Evolutionary conservation across 2,797 vertebrate genomes (phyloP).

Genomic region (Gallinago solitaria): DNA sequence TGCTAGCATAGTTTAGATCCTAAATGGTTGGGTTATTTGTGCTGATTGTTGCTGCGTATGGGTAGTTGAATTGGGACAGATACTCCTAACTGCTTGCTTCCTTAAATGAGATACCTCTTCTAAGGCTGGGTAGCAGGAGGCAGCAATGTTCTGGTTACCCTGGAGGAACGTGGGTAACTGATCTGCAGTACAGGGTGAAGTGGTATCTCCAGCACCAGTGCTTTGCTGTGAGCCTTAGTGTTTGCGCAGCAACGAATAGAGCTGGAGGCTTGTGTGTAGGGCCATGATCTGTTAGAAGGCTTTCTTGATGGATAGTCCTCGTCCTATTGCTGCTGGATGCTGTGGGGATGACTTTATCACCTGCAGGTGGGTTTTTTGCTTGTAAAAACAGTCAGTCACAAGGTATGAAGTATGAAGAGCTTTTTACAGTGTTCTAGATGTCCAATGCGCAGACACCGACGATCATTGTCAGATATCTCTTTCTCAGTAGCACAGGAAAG

Average conservation of each 20-base stretch:
- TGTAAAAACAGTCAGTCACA: not conserved
- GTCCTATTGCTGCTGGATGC: not conserved
- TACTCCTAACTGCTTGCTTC: not conserved
- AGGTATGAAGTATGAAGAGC: not conserved
- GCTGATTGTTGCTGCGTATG: not conserved
- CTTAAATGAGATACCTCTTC: not conserved
- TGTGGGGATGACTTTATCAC: not conserved
- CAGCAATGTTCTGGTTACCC: not conserved
- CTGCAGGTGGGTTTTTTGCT: not conserved
- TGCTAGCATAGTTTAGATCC: not conserved
- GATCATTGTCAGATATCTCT: not conserved
- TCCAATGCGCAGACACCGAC: rapidly evolving
- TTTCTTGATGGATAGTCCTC: not conserved
- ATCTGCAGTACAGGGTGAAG: not conserved
- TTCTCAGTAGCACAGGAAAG: not conserved
- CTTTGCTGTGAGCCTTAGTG: not conserved
- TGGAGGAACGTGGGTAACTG: not conserved
- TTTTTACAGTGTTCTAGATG: rapidly evolving
- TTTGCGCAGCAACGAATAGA: rapidly evolving
- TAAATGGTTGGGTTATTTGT: not conserved
- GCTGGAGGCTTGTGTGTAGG: not conserved
- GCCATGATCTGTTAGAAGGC: not conserved
- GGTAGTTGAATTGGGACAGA: not conserved
- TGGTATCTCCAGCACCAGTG: not conserved
- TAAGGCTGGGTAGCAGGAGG: not conserved